A percentile compares a stretch with the other conserved stretches of the same genome.
phyloP scores from a whole-genome alignment of 2,888 invertebrate species.

The Caenorhabditis parvicauda region DNA sequence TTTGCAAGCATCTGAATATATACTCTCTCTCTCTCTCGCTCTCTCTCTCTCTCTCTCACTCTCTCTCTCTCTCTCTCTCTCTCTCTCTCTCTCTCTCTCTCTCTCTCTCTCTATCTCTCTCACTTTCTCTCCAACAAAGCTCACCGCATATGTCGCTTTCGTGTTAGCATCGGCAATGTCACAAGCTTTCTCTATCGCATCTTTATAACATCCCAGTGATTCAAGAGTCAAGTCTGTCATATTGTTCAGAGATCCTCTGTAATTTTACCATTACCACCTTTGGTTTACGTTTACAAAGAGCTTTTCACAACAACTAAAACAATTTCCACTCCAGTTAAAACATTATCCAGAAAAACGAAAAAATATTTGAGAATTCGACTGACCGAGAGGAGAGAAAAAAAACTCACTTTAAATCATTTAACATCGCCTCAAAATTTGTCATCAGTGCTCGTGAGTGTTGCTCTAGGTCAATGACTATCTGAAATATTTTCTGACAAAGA shows the following conservation, averaged over 20 bases:
- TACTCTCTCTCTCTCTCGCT: too few relatives aligned
- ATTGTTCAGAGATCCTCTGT: constrained; percentile 50
- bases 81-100: background rate
- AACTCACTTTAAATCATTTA: constrained; percentile 50
- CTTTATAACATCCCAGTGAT: constrained; percentile 49
- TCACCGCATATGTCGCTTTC: constrained; percentile 53
- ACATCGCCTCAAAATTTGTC: constrained; percentile 49
- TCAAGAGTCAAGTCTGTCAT: constrained; percentile 58
- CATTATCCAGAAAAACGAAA: background rate
- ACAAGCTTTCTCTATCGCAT: constrained; percentile 48
- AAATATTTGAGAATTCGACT: too few relatives aligned
- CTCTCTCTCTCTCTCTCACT: too few relatives aligned
- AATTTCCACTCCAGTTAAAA: background rate
- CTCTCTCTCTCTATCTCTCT: too few relatives aligned
- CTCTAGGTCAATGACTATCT: constrained; percentile 52
- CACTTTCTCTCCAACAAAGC: constrained; percentile 1
- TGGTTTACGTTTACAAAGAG: too few relatives aligned
- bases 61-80: background rate
- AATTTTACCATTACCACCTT: too few relatives aligned
- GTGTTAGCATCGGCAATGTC: constrained; percentile 56
- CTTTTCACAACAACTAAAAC: too few relatives aligned
- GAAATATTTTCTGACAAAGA: background rate
- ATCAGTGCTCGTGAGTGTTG: constrained; percentile 50
- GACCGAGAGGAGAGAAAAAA: background rate
- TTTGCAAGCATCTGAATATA: constrained; percentile 54